These are phyloP conservation scores for Endotricha flammealis DNA, from an alignment of 2,888 invertebrate species.

Conservation along the genomic window DNA sequence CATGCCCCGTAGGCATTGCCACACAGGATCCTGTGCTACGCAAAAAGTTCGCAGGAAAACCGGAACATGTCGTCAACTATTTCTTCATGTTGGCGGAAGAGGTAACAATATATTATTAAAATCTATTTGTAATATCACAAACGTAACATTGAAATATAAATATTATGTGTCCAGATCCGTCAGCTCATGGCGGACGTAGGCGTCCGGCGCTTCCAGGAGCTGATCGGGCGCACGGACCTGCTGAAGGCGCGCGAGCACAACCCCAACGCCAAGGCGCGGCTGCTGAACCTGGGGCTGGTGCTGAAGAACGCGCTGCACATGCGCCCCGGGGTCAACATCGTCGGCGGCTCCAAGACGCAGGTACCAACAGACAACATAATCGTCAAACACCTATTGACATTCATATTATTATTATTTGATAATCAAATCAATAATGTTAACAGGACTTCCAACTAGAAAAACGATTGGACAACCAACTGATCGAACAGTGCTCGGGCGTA, in stretches of 20 bases:
- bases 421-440: slow-evolving; percentile 3
- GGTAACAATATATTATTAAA: slow-evolving; percentile 75
- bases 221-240: slow-evolving; percentile 94
- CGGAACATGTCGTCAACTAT: slow-evolving; percentile 98
- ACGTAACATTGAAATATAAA: too few relatives aligned
- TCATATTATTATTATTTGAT: too few relatives aligned
- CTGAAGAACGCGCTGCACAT: slow-evolving; percentile 93
- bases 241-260: slow-evolving; percentile 86
- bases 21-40: slow-evolving; percentile 98
- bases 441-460: slow-evolving; percentile 93
- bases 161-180: slow-evolving; percentile 80
- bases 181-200: slow-evolving; percentile 94
- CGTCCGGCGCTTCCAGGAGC: slow-evolving; percentile 90
- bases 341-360: slow-evolving; percentile 91
- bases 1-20: slow-evolving; percentile 99
- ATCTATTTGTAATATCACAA: too few relatives aligned
- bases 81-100: slow-evolving; percentile 99
- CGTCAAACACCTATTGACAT: too few relatives aligned
- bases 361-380: slow-evolving; percentile 35
- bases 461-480: slow-evolving; percentile 87
- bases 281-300: slow-evolving; percentile 90
- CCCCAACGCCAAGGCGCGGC: slow-evolving; percentile 87
- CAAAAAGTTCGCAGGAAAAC: slow-evolving; percentile 97
- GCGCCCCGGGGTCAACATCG: slow-evolving; percentile 92
- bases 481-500: slow-evolving; percentile 84